Evolutionary conservation across 1,140 invertebrate species (phyloP).

Genomic region (Diabrotica undecimpunctata): DNA sequence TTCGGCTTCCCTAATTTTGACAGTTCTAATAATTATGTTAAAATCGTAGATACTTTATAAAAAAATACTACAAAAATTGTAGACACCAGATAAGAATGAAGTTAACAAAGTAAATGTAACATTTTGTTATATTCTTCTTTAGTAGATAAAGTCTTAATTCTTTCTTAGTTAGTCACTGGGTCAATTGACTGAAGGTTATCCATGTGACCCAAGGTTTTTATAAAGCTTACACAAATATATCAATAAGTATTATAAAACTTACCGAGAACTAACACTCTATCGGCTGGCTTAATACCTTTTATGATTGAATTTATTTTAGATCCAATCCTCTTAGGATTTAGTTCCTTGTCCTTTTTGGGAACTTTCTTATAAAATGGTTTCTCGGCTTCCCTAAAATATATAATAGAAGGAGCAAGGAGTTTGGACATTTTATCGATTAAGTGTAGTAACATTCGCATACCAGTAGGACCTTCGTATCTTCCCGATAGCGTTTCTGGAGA

Average conservation of each 20-base stretch:
- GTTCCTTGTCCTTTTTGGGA: conserved; percentile 53
- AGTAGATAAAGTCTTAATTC: no score
- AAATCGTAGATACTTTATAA: no score
- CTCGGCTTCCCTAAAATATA: conserved; percentile 77
- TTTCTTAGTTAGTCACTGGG: no score
- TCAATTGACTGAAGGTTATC: no score
- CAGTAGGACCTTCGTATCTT: conserved; percentile 72
- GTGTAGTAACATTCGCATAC: conserved; percentile 47
- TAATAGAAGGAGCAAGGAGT: conserved; percentile 75
- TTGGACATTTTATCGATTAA: conserved; percentile 54
- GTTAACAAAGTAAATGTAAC: no score
- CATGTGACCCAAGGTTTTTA: no score
- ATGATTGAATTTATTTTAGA: conserved; percentile 64
- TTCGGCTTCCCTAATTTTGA: no score
- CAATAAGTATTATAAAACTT: neutral
- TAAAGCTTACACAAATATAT: no score
- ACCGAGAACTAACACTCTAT: conserved; percentile 63
- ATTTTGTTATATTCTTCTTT: no score
- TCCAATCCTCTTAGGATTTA: conserved; percentile 60
- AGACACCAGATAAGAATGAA: no score
- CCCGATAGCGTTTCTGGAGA: conserved; percentile 70
- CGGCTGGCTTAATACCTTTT: conserved; percentile 59
- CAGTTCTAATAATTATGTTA: no score
- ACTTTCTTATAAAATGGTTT: conserved; percentile 80
- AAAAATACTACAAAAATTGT: no score